Percentiles rank a stretch among this genome's conserved stretches.
phyloP scores from a whole-genome alignment of 53 echinoderm and acorn worm species.

The Antedon mediterranea region DNA sequence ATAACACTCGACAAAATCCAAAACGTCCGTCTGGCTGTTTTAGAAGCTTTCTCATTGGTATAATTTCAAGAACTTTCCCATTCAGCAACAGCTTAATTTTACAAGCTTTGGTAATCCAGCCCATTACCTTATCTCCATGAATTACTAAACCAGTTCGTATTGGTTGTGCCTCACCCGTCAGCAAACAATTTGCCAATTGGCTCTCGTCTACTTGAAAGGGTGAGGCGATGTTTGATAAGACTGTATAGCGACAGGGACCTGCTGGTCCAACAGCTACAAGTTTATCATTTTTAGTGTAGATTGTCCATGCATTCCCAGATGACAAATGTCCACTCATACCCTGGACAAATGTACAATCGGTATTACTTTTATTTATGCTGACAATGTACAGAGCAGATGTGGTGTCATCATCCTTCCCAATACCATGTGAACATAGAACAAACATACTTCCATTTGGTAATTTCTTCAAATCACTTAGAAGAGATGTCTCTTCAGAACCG shows the following conservation, averaged over 20 bases:
- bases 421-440: not conserved
- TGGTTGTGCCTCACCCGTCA: not conserved
- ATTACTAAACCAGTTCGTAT: not conserved
- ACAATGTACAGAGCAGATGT: slow-evolving; percentile 54
- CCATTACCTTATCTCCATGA: not conserved
- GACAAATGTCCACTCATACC: not conserved
- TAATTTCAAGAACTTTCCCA: not conserved
- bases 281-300: not conserved
- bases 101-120: not conserved
- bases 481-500: not conserved
- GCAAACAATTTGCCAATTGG: not conserved
- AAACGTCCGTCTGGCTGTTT: not conserved
- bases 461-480: not conserved
- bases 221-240: not conserved
- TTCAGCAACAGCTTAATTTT: not conserved
- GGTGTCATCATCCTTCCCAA: slow-evolving; percentile 25
- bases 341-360: not conserved
- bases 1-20: not conserved
- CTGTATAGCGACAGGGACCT: not conserved
- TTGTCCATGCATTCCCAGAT: not conserved
- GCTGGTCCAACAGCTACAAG: not conserved
- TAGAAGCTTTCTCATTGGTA: not conserved
- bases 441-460: not conserved
- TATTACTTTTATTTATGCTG: not conserved
- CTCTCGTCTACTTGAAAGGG: not conserved